These are phyloP conservation scores for Tryphoninae sp. DNA, from an alignment of 2,888 invertebrate species.

Conservation along the genomic window DNA sequence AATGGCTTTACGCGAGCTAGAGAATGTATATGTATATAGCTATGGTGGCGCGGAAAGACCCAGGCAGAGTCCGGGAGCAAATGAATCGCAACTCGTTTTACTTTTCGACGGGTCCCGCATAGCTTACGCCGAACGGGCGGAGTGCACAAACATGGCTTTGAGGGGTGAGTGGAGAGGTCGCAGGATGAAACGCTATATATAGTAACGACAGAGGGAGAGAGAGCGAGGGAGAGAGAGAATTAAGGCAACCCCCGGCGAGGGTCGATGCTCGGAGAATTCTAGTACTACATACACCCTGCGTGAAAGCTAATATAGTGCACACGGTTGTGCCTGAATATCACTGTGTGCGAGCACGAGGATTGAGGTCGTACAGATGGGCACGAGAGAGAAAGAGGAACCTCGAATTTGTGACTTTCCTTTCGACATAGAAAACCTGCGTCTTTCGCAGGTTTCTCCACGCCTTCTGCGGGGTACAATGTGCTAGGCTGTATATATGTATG, in stretches of 20 bases:
- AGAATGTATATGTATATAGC: neutral
- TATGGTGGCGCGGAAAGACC: neutral
- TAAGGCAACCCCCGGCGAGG: constrained; percentile 2
- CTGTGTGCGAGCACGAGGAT: constrained; percentile 23
- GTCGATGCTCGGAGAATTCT: constrained; percentile 29
- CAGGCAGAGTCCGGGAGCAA: constrained; percentile 29
- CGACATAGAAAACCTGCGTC: constrained; percentile 35
- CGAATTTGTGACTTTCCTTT: constrained; percentile 56
- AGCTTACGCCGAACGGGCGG: constrained; percentile 61
- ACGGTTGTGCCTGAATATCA: neutral
- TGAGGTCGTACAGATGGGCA: neutral
- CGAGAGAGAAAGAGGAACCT: constrained; percentile 13
- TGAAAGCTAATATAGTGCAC: constrained; percentile 24
- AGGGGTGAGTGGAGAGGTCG: constrained; percentile 44
- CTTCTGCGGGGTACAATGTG: constrained; percentile 10
- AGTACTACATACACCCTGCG: constrained; percentile 17
- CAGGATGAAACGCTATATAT: constrained; percentile 45
- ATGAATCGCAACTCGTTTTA: constrained; percentile 61
- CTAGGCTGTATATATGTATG: constrained; percentile 9
- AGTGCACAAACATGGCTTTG: constrained; percentile 57
- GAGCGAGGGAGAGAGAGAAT: neutral
- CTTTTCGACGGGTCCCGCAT: constrained; percentile 58
- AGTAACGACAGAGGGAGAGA: constrained; percentile 15
- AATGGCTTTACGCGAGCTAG: neutral
- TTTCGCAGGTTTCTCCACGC: constrained; percentile 39